phyloP scores from a whole-genome alignment of 2,113 vertebrate genomes.

The Myotis davidii region DNA sequence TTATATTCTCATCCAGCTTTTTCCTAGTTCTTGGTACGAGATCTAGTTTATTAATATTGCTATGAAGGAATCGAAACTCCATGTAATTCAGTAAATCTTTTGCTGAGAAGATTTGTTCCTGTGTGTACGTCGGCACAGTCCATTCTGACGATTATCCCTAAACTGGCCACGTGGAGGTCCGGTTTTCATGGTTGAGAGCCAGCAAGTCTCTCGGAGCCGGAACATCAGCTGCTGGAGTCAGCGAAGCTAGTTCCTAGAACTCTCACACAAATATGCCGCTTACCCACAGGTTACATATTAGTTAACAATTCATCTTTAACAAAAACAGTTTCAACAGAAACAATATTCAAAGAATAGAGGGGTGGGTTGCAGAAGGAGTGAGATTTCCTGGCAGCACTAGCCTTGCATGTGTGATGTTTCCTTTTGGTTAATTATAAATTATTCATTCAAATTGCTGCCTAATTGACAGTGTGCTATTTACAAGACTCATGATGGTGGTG shows the following conservation, averaged over 20 bases:
- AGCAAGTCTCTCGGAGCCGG: neutral
- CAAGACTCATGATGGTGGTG: neutral
- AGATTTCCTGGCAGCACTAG: neutral
- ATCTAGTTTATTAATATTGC: neutral
- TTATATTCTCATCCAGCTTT: neutral
- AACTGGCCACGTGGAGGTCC: neutral
- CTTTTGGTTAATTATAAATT: neutral
- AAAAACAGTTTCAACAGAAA: neutral
- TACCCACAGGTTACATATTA: neutral
- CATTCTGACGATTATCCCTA: neutral
- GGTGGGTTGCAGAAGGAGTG: neutral
- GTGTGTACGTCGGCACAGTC: neutral
- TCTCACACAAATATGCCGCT: neutral
- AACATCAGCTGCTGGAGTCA: neutral
- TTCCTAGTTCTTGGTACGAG: neutral
- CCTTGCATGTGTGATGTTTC: neutral
- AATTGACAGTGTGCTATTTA: neutral
- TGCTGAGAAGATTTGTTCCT: neutral
- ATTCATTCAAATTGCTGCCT: neutral
- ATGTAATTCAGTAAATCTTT: neutral
- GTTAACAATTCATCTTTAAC: neutral
- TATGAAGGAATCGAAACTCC: neutral
- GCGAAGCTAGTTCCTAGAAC: neutral
- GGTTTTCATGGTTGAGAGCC: neutral
- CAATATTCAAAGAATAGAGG: neutral